These are phyloP conservation scores for Myanophis thanlyinensis DNA, from an alignment of 2,113 vertebrate genomes.

Conservation along the genomic window DNA sequence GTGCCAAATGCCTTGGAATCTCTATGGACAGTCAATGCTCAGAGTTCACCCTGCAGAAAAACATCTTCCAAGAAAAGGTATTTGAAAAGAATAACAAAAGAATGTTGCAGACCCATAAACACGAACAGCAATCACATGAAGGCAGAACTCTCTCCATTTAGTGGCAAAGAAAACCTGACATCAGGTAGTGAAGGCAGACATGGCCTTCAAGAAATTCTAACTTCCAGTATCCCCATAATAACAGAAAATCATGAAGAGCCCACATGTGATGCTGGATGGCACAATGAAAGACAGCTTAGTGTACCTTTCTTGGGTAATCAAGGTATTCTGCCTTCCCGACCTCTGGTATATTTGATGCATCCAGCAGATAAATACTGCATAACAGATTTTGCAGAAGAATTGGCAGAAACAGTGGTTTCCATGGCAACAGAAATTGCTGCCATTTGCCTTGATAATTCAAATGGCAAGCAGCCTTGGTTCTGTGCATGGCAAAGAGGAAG, in stretches of 20 bases:
- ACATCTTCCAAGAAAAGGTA: slow-evolving; percentile 57
- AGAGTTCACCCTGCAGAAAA: slow-evolving; percentile 27
- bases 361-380: slow-evolving; percentile 79
- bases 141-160: slow-evolving; percentile 48
- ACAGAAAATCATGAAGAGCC: slow-evolving; percentile 57
- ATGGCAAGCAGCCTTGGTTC: slow-evolving; percentile 96
- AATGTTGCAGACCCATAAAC: slow-evolving; percentile 46
- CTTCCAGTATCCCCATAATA: slow-evolving; percentile 23
- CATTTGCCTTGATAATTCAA: slow-evolving; percentile 95
- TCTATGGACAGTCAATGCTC: not conserved
- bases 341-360: slow-evolving; percentile 67
- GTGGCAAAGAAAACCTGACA: slow-evolving; percentile 42
- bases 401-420: slow-evolving; percentile 93
- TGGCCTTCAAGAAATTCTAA: slow-evolving; percentile 52
- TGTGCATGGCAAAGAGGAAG: slow-evolving; percentile 85
- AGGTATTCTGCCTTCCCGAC: slow-evolving; percentile 65
- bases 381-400: slow-evolving; percentile 90
- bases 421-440: slow-evolving; percentile 99
- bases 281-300: slow-evolving; percentile 68
- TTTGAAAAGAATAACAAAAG: slow-evolving; percentile 48
- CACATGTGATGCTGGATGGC: slow-evolving; percentile 38
- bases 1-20: slow-evolving; percentile 15
- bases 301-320: slow-evolving; percentile 72
- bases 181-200: slow-evolving; percentile 29
- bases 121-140: slow-evolving; percentile 35